These are phyloP conservation scores for Zingel zingel DNA, from an alignment of 2,113 vertebrate species.

Conservation along the genomic window DNA sequence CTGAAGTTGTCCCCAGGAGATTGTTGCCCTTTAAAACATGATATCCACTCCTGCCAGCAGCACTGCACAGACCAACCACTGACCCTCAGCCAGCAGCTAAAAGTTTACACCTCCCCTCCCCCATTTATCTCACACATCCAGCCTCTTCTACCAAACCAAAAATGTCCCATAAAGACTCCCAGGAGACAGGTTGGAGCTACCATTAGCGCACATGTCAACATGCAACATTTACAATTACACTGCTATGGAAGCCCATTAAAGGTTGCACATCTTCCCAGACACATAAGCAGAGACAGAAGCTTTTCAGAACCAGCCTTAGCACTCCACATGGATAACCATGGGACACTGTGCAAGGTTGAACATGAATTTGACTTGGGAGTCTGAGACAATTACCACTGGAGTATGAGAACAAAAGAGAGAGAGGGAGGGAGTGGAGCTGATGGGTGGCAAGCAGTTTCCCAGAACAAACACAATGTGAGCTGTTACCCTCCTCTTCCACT, in stretches of 20 bases:
- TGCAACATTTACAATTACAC: constrained; percentile 75
- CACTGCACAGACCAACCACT: constrained; percentile 40
- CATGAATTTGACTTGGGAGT: constrained; percentile 53
- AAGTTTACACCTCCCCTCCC: constrained; percentile 62
- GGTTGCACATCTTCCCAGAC: constrained; percentile 46
- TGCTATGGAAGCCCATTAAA: constrained; percentile 72
- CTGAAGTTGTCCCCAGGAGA: constrained; percentile 64
- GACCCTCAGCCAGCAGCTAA: constrained; percentile 71
- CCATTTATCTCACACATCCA: constrained; percentile 58
- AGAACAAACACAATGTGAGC: constrained; percentile 59
- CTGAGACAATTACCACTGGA: constrained; percentile 56
- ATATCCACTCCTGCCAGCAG: constrained; percentile 62
- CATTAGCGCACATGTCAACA: constrained; percentile 77
- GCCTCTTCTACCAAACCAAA: constrained; percentile 45
- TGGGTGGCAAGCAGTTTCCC: constrained; percentile 44
- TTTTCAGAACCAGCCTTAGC: constrained; percentile 39
- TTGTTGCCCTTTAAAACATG: constrained; percentile 72
- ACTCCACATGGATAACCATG: constrained; percentile 43
- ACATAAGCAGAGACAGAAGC: constrained; percentile 45
- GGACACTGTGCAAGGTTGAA: constrained; percentile 39
- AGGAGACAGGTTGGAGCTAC: constrained; percentile 47
- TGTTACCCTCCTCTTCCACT: constrained; percentile 36
- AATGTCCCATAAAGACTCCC: constrained; percentile 58
- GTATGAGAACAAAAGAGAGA: constrained; percentile 33
- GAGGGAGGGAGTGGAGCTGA: constrained; percentile 31